A percentile compares a stretch with the other conserved stretches of the same genome.
Conservation (phyloP, 53 echinoderm and acorn worm genomes). For the Luidia sarsii region DNA sequence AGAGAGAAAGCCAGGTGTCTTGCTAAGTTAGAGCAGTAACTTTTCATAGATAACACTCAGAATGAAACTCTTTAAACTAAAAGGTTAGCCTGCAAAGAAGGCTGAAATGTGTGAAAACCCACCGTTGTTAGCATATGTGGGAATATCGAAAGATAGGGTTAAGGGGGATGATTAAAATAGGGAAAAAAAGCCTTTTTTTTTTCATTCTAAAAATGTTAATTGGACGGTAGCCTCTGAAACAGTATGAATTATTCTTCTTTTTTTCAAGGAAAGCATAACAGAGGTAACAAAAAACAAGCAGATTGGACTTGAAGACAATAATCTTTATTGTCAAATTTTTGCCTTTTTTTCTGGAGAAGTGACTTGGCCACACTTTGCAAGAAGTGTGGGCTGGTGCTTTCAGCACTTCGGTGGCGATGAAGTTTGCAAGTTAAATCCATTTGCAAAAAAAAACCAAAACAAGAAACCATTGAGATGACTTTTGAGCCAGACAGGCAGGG, state of each 20-base stretch:
- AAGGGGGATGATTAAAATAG: not conserved
- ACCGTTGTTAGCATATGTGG: slow-evolving; percentile 12
- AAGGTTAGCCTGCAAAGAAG: no score
- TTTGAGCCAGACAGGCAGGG: no score
- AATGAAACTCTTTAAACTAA: slow-evolving; percentile 24
- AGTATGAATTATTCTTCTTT: no score
- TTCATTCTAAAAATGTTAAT: slow-evolving; percentile 9
- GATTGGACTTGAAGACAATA: slow-evolving; percentile 48
- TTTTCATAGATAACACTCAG: slow-evolving; percentile 48
- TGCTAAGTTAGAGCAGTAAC: slow-evolving; percentile 37
- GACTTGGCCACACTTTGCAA: slow-evolving; percentile 13
- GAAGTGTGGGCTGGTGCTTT: slow-evolving; percentile 12
- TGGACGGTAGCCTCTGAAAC: slow-evolving; percentile 17
- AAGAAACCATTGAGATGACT: no score
- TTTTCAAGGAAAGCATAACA: slow-evolving; percentile 4
- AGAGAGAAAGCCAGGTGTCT: no score
- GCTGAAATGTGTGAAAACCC: slow-evolving; percentile 5
- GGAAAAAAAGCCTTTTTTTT: not conserved
- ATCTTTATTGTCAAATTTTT: slow-evolving; percentile 17
- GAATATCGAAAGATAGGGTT: slow-evolving; percentile 19
- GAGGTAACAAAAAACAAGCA: slow-evolving; percentile 53
- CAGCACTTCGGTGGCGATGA: slow-evolving; percentile 23
- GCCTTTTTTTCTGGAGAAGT: slow-evolving; percentile 21
- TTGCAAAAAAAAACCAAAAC: not conserved
- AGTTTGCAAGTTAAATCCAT: slow-evolving; percentile 17